These are phyloP conservation scores for Lordiphosa clarofinis DNA, from an alignment of 1,140 invertebrate genomes.

Conservation along the genomic window DNA sequence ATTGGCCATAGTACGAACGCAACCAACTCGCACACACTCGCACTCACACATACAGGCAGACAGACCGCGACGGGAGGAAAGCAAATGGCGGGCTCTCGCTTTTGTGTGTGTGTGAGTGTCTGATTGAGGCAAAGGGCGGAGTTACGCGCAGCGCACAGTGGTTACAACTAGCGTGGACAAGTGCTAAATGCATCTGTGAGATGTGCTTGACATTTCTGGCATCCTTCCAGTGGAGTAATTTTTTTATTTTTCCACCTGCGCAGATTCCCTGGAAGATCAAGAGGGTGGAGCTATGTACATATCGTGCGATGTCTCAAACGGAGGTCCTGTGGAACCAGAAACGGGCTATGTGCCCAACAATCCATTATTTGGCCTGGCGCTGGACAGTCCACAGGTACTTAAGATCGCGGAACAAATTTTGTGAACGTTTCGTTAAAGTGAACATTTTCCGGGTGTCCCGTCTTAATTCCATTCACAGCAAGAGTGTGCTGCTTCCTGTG, in stretches of 20 bases:
- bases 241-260: slow-evolving; percentile 40
- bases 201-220: slow-evolving; percentile 31
- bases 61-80: slow-evolving; percentile 28
- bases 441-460: not conserved
- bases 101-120: slow-evolving; percentile 14
- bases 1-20: not conserved
- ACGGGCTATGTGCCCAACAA: slow-evolving; percentile 80
- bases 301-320: slow-evolving; percentile 80
- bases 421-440: slow-evolving; percentile 7
- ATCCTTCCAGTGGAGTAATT: slow-evolving; percentile 21
- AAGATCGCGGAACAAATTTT: slow-evolving; percentile 18
- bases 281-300: slow-evolving; percentile 80
- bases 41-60: slow-evolving; percentile 13
- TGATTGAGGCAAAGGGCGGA: slow-evolving; percentile 48
- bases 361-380: slow-evolving; percentile 79
- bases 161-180: slow-evolving; percentile 15
- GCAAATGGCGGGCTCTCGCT: slow-evolving; percentile 57
- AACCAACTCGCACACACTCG: not conserved
- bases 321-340: slow-evolving; percentile 79
- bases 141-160: slow-evolving; percentile 57
- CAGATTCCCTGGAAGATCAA: slow-evolving; percentile 80
- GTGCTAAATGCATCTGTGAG: slow-evolving; percentile 23
- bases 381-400: slow-evolving; percentile 79
- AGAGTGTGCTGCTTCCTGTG: slow-evolving; percentile 78
- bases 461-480: slow-evolving; percentile 44